A percentile compares a stretch with the other conserved stretches of the same genome.
phyloP scores from a whole-genome alignment of 2,113 vertebrate genomes.

The Grallaria varia region DNA sequence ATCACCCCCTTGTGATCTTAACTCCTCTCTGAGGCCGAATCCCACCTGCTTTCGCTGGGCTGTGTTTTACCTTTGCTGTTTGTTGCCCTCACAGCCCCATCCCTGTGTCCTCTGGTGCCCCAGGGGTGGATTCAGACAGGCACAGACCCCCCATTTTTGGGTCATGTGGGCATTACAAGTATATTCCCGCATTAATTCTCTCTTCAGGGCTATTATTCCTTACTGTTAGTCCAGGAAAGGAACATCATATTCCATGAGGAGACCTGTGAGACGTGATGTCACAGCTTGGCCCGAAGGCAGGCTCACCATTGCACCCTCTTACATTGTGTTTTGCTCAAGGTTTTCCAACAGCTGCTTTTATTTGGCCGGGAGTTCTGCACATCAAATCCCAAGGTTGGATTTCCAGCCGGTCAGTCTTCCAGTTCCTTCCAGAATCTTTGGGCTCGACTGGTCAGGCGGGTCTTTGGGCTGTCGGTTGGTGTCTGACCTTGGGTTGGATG shows the following conservation, averaged over 20 bases:
- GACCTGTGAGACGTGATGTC: background rate
- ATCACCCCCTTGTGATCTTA: too few relatives aligned
- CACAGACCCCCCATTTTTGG: background rate
- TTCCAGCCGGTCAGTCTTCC: background rate
- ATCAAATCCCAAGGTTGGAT: background rate
- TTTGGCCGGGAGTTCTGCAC: background rate
- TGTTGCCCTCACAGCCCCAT: background rate
- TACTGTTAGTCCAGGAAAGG: background rate
- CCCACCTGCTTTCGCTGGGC: fast-evolving
- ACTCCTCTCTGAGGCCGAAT: background rate
- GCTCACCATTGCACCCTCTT: background rate
- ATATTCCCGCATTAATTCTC: background rate
- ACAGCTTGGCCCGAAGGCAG: background rate
- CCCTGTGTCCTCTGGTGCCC: background rate
- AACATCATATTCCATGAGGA: background rate
- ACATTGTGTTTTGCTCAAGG: background rate
- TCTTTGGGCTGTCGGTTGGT: fast-evolving
- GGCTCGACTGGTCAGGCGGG: fast-evolving
- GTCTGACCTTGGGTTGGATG: background rate
- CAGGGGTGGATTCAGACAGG: background rate
- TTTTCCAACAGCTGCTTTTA: background rate
- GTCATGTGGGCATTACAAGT: background rate
- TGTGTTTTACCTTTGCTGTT: background rate
- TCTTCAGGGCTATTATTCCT: background rate
- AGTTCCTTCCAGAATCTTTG: background rate